These are phyloP conservation scores for Dryomyza anilis DNA, from an alignment of 2,888 invertebrate genomes.

Conservation along the genomic window DNA sequence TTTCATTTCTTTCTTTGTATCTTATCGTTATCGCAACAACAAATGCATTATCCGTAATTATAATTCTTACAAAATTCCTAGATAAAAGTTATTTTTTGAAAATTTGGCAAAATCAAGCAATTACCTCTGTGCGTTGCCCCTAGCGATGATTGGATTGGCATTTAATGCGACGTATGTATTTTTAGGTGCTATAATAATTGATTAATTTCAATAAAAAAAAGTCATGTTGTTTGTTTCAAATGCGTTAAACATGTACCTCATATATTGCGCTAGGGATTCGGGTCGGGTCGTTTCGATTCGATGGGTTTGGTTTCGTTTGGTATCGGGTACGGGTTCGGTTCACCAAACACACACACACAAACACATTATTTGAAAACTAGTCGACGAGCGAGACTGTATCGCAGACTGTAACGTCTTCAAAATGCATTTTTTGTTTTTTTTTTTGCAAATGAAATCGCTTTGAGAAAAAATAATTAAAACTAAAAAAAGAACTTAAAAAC, in stretches of 20 bases:
- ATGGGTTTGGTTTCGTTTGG: too few relatives aligned
- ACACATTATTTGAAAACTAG: conserved; percentile 1
- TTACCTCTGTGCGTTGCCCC: conserved; percentile 23
- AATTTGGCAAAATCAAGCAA: conserved; percentile 10
- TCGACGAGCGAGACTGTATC: too few relatives aligned
- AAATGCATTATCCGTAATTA: too few relatives aligned
- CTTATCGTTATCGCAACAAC: too few relatives aligned
- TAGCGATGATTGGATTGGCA: conserved; percentile 16
- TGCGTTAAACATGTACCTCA: conserved; percentile 19
- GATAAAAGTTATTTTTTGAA: conserved; percentile 8
- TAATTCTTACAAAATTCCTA: too few relatives aligned
- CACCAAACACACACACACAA: conserved; percentile 11
- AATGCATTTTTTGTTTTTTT: too few relatives aligned
- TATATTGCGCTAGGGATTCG: too few relatives aligned
- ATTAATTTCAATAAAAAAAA: conserved; percentile 4
- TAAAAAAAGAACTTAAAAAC: conserved; percentile 23
- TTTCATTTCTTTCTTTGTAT: too few relatives aligned
- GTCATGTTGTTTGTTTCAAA: conserved; percentile 1
- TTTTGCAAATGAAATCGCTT: neutral
- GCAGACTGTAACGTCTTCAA: conserved; percentile 13
- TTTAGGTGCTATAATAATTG: conserved; percentile 10
- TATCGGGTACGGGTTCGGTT: too few relatives aligned
- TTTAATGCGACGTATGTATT: neutral
- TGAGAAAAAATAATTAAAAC: conserved; percentile 9
- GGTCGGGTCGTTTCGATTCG: too few relatives aligned